Percentiles rank a stretch among this genome's conserved stretches.
phyloP scores from a whole-genome alignment of 2,888 invertebrate species.

The Tortrix viridana region DNA sequence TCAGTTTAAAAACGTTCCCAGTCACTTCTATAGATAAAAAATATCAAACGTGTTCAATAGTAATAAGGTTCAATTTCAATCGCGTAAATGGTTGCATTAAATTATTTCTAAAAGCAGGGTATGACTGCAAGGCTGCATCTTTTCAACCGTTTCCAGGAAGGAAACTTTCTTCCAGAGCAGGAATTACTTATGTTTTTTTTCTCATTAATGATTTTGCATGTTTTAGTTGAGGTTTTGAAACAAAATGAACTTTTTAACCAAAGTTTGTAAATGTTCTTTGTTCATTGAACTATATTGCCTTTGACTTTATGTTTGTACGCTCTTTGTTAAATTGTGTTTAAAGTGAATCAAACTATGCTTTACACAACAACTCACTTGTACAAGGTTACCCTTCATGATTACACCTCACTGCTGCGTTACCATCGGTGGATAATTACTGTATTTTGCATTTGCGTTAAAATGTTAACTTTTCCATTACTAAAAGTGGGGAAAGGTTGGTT shows the following conservation, averaged over 20 bases:
- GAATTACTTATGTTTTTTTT: constrained; percentile 50
- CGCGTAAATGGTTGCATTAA: constrained; percentile 41
- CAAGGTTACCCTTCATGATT: no score
- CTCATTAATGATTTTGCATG: constrained; percentile 62
- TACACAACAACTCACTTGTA: no score
- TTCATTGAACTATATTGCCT: no score
- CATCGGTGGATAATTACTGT: no score
- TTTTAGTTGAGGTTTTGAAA: constrained; percentile 44
- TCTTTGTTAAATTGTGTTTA: no score
- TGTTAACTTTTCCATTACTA: no score
- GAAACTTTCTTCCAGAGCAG: constrained; percentile 57
- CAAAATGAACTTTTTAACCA: constrained; percentile 7
- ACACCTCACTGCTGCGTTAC: no score
- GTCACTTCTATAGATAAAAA: constrained; percentile 26
- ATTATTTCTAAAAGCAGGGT: constrained; percentile 32
- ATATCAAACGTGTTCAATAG: constrained; percentile 45
- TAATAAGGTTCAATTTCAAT: constrained; percentile 44
- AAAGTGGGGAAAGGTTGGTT: no score
- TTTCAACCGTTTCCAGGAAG: constrained; percentile 56
- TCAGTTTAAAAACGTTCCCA: constrained; percentile 41
- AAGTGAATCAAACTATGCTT: no score
- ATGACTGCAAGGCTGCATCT: constrained; percentile 61
- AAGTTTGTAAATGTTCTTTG: no score
- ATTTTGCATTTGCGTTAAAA: no score
- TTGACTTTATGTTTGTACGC: no score